Evolutionary conservation across 1,140 invertebrate species (phyloP).

Genomic region (Hylyphantes graminicola): DNA sequence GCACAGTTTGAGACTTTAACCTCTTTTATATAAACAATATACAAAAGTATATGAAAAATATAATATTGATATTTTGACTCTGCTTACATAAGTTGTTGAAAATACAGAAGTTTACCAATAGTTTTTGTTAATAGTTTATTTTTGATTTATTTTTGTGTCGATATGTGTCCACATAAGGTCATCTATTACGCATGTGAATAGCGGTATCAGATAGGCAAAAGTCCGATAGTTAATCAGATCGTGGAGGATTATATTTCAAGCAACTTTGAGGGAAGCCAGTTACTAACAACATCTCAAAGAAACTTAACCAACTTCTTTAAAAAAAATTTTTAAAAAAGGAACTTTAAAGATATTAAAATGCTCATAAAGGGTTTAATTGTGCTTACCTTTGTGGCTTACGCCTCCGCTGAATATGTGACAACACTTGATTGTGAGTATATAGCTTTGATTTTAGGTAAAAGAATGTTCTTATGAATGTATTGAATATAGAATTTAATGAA

Average conservation of each 20-base stretch:
- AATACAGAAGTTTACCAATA: too few relatives aligned
- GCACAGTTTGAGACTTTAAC: too few relatives aligned
- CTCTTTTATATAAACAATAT: too few relatives aligned
- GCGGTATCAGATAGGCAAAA: background rate
- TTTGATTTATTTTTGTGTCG: too few relatives aligned
- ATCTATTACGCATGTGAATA: too few relatives aligned
- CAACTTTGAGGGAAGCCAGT: background rate
- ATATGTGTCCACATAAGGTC: too few relatives aligned
- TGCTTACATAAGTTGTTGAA: too few relatives aligned
- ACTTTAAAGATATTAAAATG: constrained; percentile 8
- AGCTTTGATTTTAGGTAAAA: background rate
- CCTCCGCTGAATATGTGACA: background rate
- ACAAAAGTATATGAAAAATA: too few relatives aligned
- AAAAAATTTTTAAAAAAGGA: background rate
- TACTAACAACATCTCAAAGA: too few relatives aligned
- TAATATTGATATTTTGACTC: too few relatives aligned
- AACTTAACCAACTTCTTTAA: too few relatives aligned
- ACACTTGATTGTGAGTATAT: constrained; percentile 23
- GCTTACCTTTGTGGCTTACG: constrained; percentile 7
- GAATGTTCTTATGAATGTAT: background rate
- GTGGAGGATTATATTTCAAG: background rate
- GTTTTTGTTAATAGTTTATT: too few relatives aligned
- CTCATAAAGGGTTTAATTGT: constrained; percentile 10
- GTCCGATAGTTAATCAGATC: background rate
- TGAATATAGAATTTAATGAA: background rate